Percentiles rank a stretch among this genome's conserved stretches.
These are phyloP conservation scores for Tupiocoris notatus DNA, from an alignment of 2,888 invertebrate species.

Conservation along the genomic window DNA sequence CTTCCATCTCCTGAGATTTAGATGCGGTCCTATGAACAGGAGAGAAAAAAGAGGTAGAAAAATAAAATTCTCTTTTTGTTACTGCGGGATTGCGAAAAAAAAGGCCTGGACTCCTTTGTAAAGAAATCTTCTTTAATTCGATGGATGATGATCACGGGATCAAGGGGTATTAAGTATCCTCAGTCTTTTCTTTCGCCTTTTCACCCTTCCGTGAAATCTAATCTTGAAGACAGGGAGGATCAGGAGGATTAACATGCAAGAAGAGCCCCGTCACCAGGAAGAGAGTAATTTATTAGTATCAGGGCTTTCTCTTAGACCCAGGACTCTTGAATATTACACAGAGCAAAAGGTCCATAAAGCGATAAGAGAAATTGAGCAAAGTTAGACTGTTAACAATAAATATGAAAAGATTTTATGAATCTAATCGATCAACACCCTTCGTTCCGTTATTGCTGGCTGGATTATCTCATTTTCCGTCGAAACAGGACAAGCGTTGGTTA, in stretches of 20 bases:
- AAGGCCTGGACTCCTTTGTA: not conserved
- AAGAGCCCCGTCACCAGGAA: constrained; percentile 3
- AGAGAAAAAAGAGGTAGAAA: constrained; percentile 5
- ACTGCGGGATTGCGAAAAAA: not conserved
- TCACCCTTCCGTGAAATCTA: not conserved
- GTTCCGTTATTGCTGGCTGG: no score
- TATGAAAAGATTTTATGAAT: no score
- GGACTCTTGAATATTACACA: no score
- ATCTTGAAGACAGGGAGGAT: constrained; percentile 17
- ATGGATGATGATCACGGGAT: constrained; percentile 19
- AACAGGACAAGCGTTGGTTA: no score
- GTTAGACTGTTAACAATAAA: no score
- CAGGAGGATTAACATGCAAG: constrained; percentile 13
- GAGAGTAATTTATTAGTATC: constrained; percentile 19
- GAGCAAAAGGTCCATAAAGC: no score
- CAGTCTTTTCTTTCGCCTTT: not conserved
- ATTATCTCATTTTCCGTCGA: no score
- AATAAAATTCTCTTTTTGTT: constrained; percentile 16
- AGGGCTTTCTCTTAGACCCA: constrained; percentile 10
- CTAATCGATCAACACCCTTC: no score
- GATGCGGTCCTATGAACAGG: constrained; percentile 10
- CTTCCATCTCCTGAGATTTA: constrained; percentile 5
- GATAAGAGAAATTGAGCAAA: no score
- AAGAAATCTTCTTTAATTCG: not conserved
- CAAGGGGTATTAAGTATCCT: constrained; percentile 5